These are phyloP conservation scores for Pararge aegeria DNA, from an alignment of 1,140 invertebrate species.

Conservation along the genomic window DNA sequence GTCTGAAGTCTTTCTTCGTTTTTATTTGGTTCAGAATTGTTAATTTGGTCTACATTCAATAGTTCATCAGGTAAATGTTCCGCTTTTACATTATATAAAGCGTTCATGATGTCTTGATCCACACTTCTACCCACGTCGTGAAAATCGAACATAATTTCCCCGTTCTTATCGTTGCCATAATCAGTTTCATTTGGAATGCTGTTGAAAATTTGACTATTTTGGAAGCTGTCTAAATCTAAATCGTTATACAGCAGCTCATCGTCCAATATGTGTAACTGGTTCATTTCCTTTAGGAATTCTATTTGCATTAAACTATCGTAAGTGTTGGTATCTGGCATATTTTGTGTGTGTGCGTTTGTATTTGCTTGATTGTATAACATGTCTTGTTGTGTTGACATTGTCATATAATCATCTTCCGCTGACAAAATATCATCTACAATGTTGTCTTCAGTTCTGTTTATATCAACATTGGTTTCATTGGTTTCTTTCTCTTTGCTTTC, in stretches of 20 bases:
- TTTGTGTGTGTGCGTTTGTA: slow-evolving; percentile 10
- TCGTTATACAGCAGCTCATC: slow-evolving; percentile 69
- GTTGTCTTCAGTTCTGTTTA: slow-evolving; percentile 60
- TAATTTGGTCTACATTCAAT: slow-evolving; percentile 46
- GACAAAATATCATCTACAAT: slow-evolving; percentile 69
- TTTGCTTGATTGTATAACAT: slow-evolving; percentile 37
- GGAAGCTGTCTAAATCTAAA: slow-evolving; percentile 64
- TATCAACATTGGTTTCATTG: slow-evolving; percentile 37
- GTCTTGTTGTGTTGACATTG: slow-evolving; percentile 44
- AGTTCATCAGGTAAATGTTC: slow-evolving; percentile 59
- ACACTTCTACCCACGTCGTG: slow-evolving; percentile 47
- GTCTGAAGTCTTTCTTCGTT: slow-evolving; percentile 26
- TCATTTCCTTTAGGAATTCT: slow-evolving; percentile 68
- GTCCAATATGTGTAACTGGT: slow-evolving; percentile 59
- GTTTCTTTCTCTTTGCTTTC: slow-evolving; percentile 40
- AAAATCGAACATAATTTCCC: slow-evolving; percentile 61
- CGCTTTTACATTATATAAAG: slow-evolving; percentile 51
- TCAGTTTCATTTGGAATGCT: slow-evolving; percentile 54
- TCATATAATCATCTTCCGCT: slow-evolving; percentile 66
- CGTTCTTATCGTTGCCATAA: slow-evolving; percentile 46
- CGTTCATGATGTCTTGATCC: slow-evolving; percentile 67
- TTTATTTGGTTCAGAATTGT: slow-evolving; percentile 29
- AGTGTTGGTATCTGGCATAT: slow-evolving; percentile 30
- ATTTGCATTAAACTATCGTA: slow-evolving; percentile 65
- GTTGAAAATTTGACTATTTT: slow-evolving; percentile 61